Percentiles rank a stretch among this genome's conserved stretches.
Evolutionary conservation across 2,113 vertebrate genomes (phyloP).

Genomic region (Ia io): DNA sequence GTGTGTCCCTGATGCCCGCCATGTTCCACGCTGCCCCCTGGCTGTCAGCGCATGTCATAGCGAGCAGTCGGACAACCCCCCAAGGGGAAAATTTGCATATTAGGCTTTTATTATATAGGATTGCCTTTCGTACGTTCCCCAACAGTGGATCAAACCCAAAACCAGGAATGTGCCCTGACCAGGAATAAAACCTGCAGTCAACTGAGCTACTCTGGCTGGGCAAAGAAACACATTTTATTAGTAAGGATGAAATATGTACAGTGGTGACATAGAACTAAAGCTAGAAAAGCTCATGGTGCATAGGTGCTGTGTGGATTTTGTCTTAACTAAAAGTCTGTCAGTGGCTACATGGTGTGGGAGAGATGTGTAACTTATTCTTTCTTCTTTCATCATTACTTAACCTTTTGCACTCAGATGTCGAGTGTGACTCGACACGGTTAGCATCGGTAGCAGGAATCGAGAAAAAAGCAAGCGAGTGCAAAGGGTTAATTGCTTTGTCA

Average conservation of each 20-base stretch:
- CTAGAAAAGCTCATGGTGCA: neutral
- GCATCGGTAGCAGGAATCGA: too few relatives aligned
- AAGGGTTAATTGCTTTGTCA: neutral
- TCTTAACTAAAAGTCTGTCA: neutral
- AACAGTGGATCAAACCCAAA: neutral
- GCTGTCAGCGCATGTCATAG: too few relatives aligned
- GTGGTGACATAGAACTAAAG: neutral
- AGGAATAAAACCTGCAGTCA: neutral
- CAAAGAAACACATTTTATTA: neutral
- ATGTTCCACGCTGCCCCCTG: too few relatives aligned
- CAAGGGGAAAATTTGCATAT: too few relatives aligned
- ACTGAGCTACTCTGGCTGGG: neutral
- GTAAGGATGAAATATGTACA: neutral
- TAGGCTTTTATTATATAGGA: too few relatives aligned
- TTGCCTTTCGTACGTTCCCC: neutral
- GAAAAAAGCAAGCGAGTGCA: too few relatives aligned
- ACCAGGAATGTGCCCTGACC: neutral
- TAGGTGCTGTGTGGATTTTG: neutral
- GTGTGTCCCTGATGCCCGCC: too few relatives aligned
- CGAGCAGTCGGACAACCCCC: accelerated
- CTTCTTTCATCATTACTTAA: neutral
- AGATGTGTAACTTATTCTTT: neutral
- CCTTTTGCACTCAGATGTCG: too few relatives aligned
- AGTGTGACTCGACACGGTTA: too few relatives aligned
- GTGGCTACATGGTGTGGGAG: neutral